Base-by-base conservation (phyloP, 2,113 vertebrate genomes). In the Fulica atra region DNA sequence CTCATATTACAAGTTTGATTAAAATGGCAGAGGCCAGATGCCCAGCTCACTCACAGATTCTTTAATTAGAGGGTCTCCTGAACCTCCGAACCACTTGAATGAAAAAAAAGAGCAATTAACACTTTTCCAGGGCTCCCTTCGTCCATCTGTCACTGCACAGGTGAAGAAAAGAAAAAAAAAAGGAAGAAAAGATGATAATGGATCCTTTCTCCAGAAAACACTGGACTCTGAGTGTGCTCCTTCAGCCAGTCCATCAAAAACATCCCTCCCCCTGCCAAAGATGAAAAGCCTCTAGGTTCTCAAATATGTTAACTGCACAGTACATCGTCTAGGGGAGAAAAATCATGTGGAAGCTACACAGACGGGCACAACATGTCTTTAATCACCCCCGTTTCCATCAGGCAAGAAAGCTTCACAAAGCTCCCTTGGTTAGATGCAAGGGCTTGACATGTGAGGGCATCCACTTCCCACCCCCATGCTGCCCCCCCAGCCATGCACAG, bases 41-140 rank as follows among this genome's bases (percentile, higher is more conserved):
- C 97, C 98, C 92, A 84, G 96, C 97, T 97, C 76, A 96, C 97
- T 98, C 97, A 97, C 97, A 98, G 92, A 96, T 97, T 97, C 97
- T 97, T 98, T 98, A 98, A 98, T 98, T 98, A 98, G 97, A 98
- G 97, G 97, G 96, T 97, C 95, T 96, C 88, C 95, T 97, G 97
- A 98, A 98, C 98, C 97, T 98, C 93, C 94, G 78, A 98, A 98
- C 98, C 97, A 97, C 85, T 81, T 93, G 89, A 91, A 94, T 96
- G 70, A 84, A 97, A 98, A 98, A 95, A 97, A 98, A 98, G 97
- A 98, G 97, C 97, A 98, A 98, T 98, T 98, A 98, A 97, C 97
- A 97, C 95, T 97, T 95, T 97, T 96, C 89, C 86, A 89, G 85
- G 91, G 92, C 89, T 89, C 92, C 63, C 85, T 97, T 95, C 31